phyloP scores from a whole-genome alignment of 2,113 vertebrate species.

The Choloepus hoffmanni region DNA sequence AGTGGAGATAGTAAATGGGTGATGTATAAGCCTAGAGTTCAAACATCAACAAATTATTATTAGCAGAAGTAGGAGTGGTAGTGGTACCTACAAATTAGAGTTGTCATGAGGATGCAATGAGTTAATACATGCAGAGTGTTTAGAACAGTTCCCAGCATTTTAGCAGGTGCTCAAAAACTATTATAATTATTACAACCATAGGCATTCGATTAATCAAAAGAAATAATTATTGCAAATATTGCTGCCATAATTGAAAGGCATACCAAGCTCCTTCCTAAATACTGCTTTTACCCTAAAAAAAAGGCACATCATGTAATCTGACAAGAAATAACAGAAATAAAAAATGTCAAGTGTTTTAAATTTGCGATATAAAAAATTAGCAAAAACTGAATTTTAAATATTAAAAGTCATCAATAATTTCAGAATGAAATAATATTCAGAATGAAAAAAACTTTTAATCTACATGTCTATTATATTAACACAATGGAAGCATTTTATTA shows the following conservation, averaged over 20 bases:
- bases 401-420: slow-evolving; percentile 53
- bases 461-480: slow-evolving; percentile 37
- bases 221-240: slow-evolving; percentile 3
- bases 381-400: slow-evolving; percentile 40
- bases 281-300: neutral
- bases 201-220: slow-evolving; percentile 12
- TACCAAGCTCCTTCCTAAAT: neutral
- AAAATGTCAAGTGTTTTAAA: neutral
- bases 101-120: slow-evolving; percentile 27
- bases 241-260: neutral
- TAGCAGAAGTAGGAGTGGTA: neutral
- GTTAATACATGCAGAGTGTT: neutral
- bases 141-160: slow-evolving; percentile 49
- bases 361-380: neutral
- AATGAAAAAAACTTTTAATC: slow-evolving; percentile 7
- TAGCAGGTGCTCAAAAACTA: slow-evolving; percentile 44
- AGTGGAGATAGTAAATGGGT: neutral
- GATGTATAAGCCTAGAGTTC: neutral
- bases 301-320: neutral
- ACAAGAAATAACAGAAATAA: slow-evolving; percentile 28
- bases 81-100: neutral
- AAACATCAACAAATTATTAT: neutral
- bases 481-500: slow-evolving; percentile 60
- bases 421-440: slow-evolving; percentile 32
- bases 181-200: neutral